Evolutionary conservation across 2,888 invertebrate genomes (phyloP).

Genomic region (Drosophila subquinaria): DNA sequence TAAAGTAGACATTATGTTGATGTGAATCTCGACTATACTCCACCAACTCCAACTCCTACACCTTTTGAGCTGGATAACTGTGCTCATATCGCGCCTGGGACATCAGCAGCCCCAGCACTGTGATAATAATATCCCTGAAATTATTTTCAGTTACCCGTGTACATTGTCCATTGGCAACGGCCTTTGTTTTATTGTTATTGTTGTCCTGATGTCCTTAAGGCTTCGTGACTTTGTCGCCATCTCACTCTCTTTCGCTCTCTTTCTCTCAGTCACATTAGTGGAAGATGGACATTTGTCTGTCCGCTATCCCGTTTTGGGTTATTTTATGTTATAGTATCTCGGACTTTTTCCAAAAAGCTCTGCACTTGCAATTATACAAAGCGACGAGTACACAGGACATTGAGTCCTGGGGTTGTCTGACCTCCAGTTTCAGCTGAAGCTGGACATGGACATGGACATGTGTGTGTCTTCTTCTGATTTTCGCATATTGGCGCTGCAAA

Average conservation of each 20-base stretch:
- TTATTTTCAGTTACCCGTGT: slow-evolving; percentile 73
- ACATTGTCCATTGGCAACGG: slow-evolving; percentile 45
- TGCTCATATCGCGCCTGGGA: slow-evolving; percentile 79
- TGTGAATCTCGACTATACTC: slow-evolving; percentile 59
- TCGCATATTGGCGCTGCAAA: slow-evolving; percentile 68
- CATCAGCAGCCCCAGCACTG: slow-evolving; percentile 68
- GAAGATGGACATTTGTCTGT: slow-evolving; percentile 72
- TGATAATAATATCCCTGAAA: slow-evolving; percentile 79
- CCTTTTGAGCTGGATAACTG: slow-evolving; percentile 1
- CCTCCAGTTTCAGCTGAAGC: slow-evolving; percentile 11
- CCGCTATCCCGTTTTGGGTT: slow-evolving; percentile 49
- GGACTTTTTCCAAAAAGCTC: slow-evolving; percentile 65
- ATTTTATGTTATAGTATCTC: slow-evolving; percentile 71
- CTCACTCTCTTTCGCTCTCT: slow-evolving; percentile 5
- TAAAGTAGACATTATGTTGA: slow-evolving; percentile 85
- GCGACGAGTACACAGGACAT: slow-evolving; percentile 29
- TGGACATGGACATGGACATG: slow-evolving; percentile 21
- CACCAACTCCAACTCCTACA: neutral
- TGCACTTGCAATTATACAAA: slow-evolving; percentile 74
- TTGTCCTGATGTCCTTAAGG: slow-evolving; percentile 62
- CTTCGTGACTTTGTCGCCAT: slow-evolving; percentile 44
- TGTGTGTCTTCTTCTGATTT: slow-evolving; percentile 57
- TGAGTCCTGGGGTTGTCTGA: slow-evolving; percentile 34
- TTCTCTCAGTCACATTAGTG: slow-evolving; percentile 62
- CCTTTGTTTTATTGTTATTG: slow-evolving; percentile 80